These are phyloP conservation scores for Choloepus didactylus DNA, from an alignment of 2,797 vertebrate genomes.

Conservation along the genomic window DNA sequence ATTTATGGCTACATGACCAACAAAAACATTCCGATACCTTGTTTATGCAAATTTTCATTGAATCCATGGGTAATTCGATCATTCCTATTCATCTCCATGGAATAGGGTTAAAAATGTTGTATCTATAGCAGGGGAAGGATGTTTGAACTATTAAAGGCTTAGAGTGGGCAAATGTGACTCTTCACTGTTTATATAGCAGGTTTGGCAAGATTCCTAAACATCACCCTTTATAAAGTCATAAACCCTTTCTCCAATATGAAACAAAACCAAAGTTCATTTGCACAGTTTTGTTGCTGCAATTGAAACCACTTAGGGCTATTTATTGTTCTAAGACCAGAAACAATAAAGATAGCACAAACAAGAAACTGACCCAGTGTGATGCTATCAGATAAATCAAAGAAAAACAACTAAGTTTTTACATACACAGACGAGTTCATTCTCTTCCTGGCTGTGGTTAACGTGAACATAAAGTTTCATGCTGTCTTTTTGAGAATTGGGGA, in stretches of 20 bases:
- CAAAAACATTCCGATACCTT: constrained; percentile 57
- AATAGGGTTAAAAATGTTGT: constrained; percentile 78
- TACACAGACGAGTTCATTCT: constrained; percentile 81
- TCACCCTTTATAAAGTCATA: constrained; percentile 83
- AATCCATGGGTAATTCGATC: constrained; percentile 69
- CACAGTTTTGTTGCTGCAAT: constrained; percentile 79
- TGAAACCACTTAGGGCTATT: constrained; percentile 83
- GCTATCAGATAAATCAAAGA: constrained; percentile 82
- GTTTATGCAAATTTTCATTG: constrained; percentile 68
- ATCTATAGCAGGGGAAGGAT: constrained; percentile 71
- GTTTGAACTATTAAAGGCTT: constrained; percentile 74
- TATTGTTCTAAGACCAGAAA: constrained; percentile 84
- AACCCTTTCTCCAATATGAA: constrained; percentile 76
- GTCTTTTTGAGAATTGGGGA: constrained; percentile 55
- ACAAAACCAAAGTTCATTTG: constrained; percentile 82
- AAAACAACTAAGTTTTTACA: constrained; percentile 78
- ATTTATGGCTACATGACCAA: not conserved
- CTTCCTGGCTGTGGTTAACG: constrained; percentile 70
- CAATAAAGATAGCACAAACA: constrained; percentile 82
- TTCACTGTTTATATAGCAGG: constrained; percentile 79
- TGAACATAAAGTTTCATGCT: constrained; percentile 63
- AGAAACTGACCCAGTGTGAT: constrained; percentile 80
- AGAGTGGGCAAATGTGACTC: constrained; percentile 75
- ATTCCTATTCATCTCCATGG: constrained; percentile 63
- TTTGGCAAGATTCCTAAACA: constrained; percentile 80